Evolutionary conservation across 1,140 invertebrate species (phyloP), one percentile per base, ranked within the genome.

Genomic region (Pemphigus obesinymphae): DNA sequence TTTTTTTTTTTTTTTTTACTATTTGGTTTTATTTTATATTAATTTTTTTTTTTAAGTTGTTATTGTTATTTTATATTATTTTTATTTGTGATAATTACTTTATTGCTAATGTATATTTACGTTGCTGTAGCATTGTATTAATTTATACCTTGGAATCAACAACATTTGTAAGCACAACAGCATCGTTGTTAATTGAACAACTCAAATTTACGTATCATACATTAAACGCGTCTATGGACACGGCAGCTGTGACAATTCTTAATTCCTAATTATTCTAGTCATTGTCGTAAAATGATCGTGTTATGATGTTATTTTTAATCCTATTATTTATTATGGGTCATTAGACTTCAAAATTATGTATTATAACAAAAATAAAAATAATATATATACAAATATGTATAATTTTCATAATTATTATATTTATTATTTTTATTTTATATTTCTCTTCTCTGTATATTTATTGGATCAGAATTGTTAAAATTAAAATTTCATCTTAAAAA

Each of bases 191-290:
- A 61, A 61, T 80, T 80, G 75, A 61, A 61, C 53, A 58, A 43
- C 34, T 58, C 75, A 61, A 53, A 78, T 78, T 37, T 58, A 58
- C 31, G n/a, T 78, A 55, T 78, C n/a, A 23, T 78, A 78, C 68
- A 78, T 78, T 31, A 37, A 78, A 40, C 17, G 29, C 29, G 55
- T 80, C 75, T 61, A 23, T 26, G 5, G 11, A 58, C 23, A 26
- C n/a, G 20, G 17, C 40, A 80, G 75, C 55, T 80, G 55, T 80
- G 53, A 80, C 75, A 58, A 80, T 61, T 61, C n/a, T 73, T 58
- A 80, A 80, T 80, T 80, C 75, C 75, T 80, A 80, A 58, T 61
- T 80, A 80, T 80, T 80, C 75, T 80, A 80, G 75, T 80, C 75
- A 80, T 58, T 31, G 8, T 80, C 23, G n/a, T 80, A 23, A 80